These are phyloP conservation scores for Meda fulgida DNA, from an alignment of 2,797 vertebrate genomes.

Conservation along the genomic window DNA sequence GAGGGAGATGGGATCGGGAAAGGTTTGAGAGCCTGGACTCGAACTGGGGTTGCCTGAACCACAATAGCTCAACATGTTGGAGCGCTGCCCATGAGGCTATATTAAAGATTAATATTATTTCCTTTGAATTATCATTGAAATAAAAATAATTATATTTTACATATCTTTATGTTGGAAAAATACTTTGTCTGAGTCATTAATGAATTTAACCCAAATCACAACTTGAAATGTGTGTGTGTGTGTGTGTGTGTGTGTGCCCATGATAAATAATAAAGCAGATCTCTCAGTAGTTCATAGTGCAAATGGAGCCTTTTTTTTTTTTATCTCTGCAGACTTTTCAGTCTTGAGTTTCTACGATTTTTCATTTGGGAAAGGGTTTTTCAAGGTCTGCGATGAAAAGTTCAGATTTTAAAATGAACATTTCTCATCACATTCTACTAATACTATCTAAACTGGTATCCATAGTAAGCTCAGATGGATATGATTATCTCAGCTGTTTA, in stretches of 20 bases:
- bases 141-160: background rate
- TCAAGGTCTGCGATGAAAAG: background rate
- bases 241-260: background rate
- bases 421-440: constrained; percentile 1
- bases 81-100: too few species aligned
- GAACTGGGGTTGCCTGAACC: background rate
- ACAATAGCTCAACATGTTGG: background rate
- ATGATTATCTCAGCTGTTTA: background rate
- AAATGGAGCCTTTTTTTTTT: background rate
- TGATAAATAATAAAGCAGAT: background rate
- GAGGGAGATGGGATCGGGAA: background rate
- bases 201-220: background rate
- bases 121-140: background rate
- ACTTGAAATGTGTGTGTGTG: too few species aligned
- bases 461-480: background rate
- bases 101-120: background rate
- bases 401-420: background rate
- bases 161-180: background rate
- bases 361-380: background rate
- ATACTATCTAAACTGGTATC: background rate
- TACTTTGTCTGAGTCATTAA: background rate
- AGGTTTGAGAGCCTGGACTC: background rate
- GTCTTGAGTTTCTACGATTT: background rate
- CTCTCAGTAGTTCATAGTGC: background rate
- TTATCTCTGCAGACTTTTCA: background rate